Base-by-base conservation (phyloP, 2,888 invertebrate species). In the Ophraella communa region DNA sequence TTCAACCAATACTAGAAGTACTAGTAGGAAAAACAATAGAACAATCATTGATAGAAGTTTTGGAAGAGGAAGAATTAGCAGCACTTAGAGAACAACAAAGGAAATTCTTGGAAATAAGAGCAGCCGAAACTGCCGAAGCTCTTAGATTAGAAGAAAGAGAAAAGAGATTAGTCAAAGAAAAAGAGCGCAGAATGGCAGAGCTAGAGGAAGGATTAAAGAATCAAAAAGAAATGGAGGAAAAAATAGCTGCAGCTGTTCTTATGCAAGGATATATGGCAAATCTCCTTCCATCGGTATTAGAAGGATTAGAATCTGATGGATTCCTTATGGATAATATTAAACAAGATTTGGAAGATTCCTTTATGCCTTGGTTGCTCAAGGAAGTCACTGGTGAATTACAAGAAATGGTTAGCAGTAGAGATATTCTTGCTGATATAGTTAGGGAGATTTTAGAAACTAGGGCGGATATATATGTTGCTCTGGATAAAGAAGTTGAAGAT, bases 31-130 rank as follows among this genome's bases (percentile, higher is more conserved):
- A 94, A 82, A 93, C 94, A 65, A 86, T 95, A 65, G 94, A 96
- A 80, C 95, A 95, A 84, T 90, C 95, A 51, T 84, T 96, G 73
- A 87, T 92, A 11, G 96, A 97, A 82, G 94, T 95, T 35, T 87
- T 95, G 73, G 95, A 96, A 80, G 96, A 97, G 80, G 96, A 96
- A 82, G 96, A 97, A 83, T 84, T 96, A 71, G 90, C 91, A 3
- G 88, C 91, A 23, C 84, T 96, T 71, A 86, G 91, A 64, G 89
- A 91, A 77, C 93, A 95, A 79, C 93, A 92, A 81, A 85, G 90
- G 79, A 83, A 89, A 78, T 91, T 89, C 78, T 80, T 85, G 69
- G 88, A 91, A 80, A 84, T 92, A 69, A 87, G 94, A 58, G 91
- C 91, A 74, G 89, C 91, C 14, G 95, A 96, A 81, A 87, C 91